A percentile compares a stretch with the other conserved stretches of the same genome.
These are phyloP conservation scores for Actinia tenebrosa DNA, from an alignment of 64 coral and sea anemone genomes.

Conservation along the genomic window DNA sequence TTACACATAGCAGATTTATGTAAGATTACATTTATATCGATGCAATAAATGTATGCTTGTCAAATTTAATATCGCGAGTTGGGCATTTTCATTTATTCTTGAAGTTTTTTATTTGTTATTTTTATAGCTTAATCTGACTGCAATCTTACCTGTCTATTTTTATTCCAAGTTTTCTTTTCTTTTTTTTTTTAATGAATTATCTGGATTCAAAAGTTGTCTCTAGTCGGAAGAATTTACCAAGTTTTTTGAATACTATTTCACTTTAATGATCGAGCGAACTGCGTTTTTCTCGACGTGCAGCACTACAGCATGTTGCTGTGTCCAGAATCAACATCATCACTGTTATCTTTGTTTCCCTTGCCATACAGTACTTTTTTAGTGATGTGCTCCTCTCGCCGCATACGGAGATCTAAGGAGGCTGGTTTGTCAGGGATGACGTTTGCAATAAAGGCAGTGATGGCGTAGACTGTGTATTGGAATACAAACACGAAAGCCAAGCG, in stretches of 20 bases:
- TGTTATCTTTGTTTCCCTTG: not conserved
- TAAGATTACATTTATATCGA: too few species aligned
- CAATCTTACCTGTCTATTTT: too few species aligned
- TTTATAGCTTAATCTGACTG: too few species aligned
- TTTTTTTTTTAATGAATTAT: not conserved
- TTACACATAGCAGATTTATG: too few species aligned
- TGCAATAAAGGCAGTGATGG: slow-evolving; percentile 65
- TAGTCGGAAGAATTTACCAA: not conserved
- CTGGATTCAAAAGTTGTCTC: not conserved
- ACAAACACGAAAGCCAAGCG: slow-evolving; percentile 84
- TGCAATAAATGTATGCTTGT: too few species aligned
- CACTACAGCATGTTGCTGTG: not conserved
- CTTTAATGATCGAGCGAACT: not conserved
- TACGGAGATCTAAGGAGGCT: slow-evolving; percentile 40
- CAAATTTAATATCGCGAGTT: too few species aligned
- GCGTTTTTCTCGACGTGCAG: not conserved
- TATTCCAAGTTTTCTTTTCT: too few species aligned
- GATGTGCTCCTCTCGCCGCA: slow-evolving; percentile 63
- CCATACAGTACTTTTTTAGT: slow-evolving; percentile 38
- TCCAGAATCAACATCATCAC: slow-evolving; percentile 11
- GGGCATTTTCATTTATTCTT: too few species aligned
- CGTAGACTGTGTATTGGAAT: slow-evolving; percentile 70
- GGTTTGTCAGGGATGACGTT: slow-evolving; percentile 81
- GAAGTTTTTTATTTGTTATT: too few species aligned
- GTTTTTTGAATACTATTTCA: not conserved